These are phyloP conservation scores for Nyctibius grandis DNA, from an alignment of 2,797 vertebrate genomes.

Conservation along the genomic window DNA sequence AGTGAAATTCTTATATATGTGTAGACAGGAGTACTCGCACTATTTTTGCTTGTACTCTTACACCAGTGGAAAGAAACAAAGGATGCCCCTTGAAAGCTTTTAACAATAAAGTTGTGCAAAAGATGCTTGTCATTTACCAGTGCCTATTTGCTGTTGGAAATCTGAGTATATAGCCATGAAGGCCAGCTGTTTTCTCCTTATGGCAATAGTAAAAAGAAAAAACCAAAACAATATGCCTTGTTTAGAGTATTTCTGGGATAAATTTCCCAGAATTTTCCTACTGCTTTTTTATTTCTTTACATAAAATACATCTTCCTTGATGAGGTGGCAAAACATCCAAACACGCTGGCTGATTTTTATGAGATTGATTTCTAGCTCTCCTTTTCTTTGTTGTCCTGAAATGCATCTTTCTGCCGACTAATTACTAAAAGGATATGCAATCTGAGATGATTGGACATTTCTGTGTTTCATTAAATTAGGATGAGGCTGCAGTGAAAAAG, in stretches of 20 bases:
- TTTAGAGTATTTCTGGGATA: neutral
- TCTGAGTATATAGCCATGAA: neutral
- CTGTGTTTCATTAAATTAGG: neutral
- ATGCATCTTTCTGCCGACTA: neutral
- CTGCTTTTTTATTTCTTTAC: neutral
- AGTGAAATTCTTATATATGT: neutral
- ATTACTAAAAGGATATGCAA: neutral
- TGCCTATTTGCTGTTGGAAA: neutral
- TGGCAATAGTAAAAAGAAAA: neutral
- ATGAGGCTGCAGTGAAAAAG: neutral
- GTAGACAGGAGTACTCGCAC: neutral
- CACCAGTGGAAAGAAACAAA: neutral
- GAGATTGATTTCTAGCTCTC: neutral
- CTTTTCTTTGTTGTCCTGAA: neutral
- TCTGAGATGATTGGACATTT: neutral
- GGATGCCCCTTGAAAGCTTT: neutral
- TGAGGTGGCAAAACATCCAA: neutral
- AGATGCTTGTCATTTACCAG: slow-evolving; percentile 7
- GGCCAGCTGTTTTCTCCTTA: neutral
- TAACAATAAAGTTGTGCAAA: neutral
- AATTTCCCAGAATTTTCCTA: neutral
- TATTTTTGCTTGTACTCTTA: neutral
- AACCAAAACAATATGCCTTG: neutral
- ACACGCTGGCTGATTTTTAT: neutral
- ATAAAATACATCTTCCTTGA: neutral